A percentile compares a stretch with the other conserved stretches of the same genome.
Evolutionary conservation across 35 echinoderm and acorn worm genomes (phyloP).

Genomic region (Lytechinus pictus): DNA sequence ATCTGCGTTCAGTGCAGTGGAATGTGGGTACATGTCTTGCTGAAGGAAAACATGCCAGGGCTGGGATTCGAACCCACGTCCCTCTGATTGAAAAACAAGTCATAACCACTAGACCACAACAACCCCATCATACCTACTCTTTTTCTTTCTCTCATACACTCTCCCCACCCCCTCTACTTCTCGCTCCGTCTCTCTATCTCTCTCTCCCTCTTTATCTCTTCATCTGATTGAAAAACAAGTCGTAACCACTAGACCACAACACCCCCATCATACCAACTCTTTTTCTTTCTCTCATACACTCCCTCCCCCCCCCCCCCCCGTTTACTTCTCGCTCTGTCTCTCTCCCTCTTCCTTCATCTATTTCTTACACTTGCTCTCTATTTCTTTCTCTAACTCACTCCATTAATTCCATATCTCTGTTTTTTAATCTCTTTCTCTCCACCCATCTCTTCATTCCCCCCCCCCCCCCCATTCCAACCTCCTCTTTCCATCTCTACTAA

Average conservation of each 20-base stretch:
- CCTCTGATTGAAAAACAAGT: too few species aligned
- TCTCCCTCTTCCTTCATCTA: neutral
- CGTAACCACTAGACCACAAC: too few species aligned
- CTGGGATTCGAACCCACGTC: too few species aligned
- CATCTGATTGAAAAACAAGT: too few species aligned
- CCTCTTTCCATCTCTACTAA: neutral
- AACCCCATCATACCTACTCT: neutral
- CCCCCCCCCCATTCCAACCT: neutral
- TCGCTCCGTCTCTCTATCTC: too few species aligned
- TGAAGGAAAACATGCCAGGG: too few species aligned
- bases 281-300: neutral
- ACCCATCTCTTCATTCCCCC: neutral
- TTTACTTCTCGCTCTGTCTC: neutral
- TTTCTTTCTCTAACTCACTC: too few species aligned
- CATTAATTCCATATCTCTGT: neutral
- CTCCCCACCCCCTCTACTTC: neutral
- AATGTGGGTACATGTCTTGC: too few species aligned
- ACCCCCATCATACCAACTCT: neutral
- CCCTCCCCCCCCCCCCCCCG: neutral
- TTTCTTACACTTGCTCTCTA: too few species aligned
- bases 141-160: neutral
- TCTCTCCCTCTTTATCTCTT: too few species aligned
- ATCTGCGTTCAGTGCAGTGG: too few species aligned
- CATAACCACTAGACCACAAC: too few species aligned
- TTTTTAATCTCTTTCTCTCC: neutral